Evolutionary conservation across 2,888 invertebrate genomes (phyloP).

Genomic region (Eremobia ochroleuca): DNA sequence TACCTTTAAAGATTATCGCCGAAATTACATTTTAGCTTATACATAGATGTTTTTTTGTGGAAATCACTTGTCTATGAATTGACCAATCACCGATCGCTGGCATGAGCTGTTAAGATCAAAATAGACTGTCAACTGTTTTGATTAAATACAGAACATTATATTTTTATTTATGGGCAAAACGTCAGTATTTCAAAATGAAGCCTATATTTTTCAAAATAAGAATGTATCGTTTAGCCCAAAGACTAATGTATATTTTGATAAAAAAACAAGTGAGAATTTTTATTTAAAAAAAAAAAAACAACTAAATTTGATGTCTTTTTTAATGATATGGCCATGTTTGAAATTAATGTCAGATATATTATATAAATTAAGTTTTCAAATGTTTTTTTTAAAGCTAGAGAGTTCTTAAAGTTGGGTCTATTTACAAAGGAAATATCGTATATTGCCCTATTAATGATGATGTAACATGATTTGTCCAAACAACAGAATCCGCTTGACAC

Average conservation of each 20-base stretch:
- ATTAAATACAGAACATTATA: not conserved
- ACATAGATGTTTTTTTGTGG: conserved; percentile 25
- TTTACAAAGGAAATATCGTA: conserved; percentile 14
- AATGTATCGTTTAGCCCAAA: not conserved
- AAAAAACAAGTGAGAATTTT: not conserved
- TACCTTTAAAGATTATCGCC: conserved; percentile 15
- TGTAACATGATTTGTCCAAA: conserved; percentile 77
- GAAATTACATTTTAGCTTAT: conserved; percentile 26
- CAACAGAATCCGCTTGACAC: conserved; percentile 81
- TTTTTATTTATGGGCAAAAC: not conserved
- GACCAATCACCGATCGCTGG: not conserved
- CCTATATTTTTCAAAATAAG: conserved; percentile 8
- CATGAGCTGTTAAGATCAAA: not conserved
- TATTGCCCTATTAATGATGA: conserved; percentile 71
- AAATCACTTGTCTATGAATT: conserved; percentile 35
- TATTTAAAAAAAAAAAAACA: too few species aligned
- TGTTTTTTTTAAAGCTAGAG: not conserved
- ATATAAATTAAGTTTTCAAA: not conserved
- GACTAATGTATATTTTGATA: not conserved
- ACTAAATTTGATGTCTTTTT: too few species aligned
- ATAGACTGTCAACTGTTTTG: not conserved
- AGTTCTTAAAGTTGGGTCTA: not conserved
- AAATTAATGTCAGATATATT: not conserved
- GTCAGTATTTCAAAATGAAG: not conserved
- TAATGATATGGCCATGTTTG: too few species aligned